A percentile compares a stretch with the other conserved stretches of the same genome.
Conservation (phyloP, 2,888 invertebrate genomes). For the Gastracanthus pulcherrimus region DNA sequence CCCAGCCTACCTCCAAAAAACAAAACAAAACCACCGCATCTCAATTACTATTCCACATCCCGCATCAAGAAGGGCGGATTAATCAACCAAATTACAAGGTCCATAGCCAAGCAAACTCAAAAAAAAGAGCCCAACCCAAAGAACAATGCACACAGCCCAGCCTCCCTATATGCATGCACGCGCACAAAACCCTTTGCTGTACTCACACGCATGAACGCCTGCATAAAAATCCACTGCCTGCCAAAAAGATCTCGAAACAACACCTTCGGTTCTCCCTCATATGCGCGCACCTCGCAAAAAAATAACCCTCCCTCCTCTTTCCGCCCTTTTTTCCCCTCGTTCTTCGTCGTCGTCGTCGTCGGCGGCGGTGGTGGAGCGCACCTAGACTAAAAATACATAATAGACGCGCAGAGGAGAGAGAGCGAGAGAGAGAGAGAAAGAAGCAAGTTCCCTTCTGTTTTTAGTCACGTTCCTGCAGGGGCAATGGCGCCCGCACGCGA, state of each 20-base stretch:
- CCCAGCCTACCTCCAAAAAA: not conserved
- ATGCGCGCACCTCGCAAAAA: not conserved
- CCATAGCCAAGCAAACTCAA: not conserved
- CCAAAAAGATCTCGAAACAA: slow-evolving; percentile 44
- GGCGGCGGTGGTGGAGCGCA: not conserved
- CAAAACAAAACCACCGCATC: not conserved
- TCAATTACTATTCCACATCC: slow-evolving; percentile 10
- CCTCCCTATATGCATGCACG: not conserved
- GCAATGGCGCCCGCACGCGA: slow-evolving; percentile 26
- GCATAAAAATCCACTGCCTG: not conserved
- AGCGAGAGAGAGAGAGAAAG: slow-evolving; percentile 11
- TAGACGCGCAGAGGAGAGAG: slow-evolving; percentile 29
- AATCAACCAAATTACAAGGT: slow-evolving; percentile 15
- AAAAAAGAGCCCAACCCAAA: not conserved
- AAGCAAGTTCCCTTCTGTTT: slow-evolving; percentile 55
- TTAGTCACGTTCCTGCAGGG: slow-evolving; percentile 59
- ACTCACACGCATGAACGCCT: slow-evolving; percentile 26
- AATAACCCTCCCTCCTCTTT: slow-evolving; percentile 30
- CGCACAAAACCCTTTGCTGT: not conserved
- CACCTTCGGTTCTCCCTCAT: slow-evolving; percentile 5
- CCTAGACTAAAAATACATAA: slow-evolving; percentile 55
- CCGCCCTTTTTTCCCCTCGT: slow-evolving; percentile 14
- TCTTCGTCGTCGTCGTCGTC: not conserved
- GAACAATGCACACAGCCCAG: not conserved
- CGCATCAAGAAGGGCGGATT: not conserved